A percentile compares a stretch with the other conserved stretches of the same genome.
Evolutionary conservation across 2,888 invertebrate species (phyloP).

Genomic region (Zygogramma bicolorata): DNA sequence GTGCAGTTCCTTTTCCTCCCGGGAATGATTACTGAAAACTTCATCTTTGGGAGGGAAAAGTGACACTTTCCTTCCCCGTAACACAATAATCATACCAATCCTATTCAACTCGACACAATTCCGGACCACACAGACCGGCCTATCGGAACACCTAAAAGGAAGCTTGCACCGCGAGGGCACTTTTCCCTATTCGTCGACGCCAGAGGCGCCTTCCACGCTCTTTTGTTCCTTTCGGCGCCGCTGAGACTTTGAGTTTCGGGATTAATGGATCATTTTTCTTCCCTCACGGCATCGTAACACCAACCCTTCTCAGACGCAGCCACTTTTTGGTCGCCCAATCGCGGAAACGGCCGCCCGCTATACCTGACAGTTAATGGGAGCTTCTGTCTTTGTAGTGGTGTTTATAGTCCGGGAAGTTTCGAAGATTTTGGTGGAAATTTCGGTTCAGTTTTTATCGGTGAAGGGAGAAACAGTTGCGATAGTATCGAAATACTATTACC

Average conservation of each 20-base stretch:
- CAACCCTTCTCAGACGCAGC: constrained; percentile 23
- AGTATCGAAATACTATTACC: no score
- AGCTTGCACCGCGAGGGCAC: constrained; percentile 29
- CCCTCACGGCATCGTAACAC: constrained; percentile 54
- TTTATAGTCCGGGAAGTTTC: constrained; percentile 10
- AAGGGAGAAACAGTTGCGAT: no score
- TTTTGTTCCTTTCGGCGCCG: constrained; percentile 71
- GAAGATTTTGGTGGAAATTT: background rate
- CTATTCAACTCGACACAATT: background rate
- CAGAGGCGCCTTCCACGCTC: constrained; percentile 29
- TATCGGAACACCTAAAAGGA: background rate
- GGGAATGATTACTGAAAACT: no score
- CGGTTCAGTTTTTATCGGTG: background rate
- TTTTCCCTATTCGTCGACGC: constrained; percentile 30
- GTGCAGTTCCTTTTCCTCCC: no score
- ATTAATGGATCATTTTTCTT: constrained; percentile 88
- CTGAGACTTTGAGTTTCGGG: constrained; percentile 81
- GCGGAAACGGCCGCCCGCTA: constrained; percentile 23
- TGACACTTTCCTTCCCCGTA: no score
- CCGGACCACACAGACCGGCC: background rate
- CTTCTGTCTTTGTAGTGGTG: background rate
- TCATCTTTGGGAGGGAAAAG: no score
- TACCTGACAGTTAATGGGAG: constrained; percentile 27
- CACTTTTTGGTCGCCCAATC: constrained; percentile 21
- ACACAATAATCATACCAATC: no score